phyloP scores from a whole-genome alignment of 2,797 vertebrate genomes.

The Chloroceryle amazona region DNA sequence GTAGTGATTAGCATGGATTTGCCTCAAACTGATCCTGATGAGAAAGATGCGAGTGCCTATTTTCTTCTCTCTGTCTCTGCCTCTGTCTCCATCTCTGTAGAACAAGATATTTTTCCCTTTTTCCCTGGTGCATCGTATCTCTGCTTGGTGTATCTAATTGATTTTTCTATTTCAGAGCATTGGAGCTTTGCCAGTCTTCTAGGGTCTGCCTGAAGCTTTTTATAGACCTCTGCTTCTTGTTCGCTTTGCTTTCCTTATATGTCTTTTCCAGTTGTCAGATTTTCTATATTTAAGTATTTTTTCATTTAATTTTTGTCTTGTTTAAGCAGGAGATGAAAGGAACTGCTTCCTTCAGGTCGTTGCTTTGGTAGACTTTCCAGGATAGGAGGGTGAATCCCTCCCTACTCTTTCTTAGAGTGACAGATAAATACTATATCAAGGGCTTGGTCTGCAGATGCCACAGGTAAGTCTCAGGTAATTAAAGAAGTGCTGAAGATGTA shows the following conservation, averaged over 20 bases:
- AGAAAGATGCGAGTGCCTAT: neutral
- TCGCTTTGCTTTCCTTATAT: neutral
- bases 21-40: neutral
- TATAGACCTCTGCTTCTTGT: constrained; percentile 24
- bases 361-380: neutral
- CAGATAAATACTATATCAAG: neutral
- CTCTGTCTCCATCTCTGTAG: neutral
- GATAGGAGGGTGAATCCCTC: neutral
- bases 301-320: constrained; percentile 41
- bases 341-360: neutral
- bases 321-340: constrained; percentile 17
- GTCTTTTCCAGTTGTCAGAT: neutral
- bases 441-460: neutral
- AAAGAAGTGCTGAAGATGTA: neutral
- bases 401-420: neutral
- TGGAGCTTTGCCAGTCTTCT: constrained; percentile 47
- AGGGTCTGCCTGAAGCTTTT: constrained; percentile 46
- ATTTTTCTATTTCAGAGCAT: constrained; percentile 63
- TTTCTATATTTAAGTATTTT: constrained; percentile 20
- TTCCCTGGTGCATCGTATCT: neutral
- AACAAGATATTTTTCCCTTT: neutral
- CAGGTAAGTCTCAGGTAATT: neutral
- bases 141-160: constrained; percentile 46
- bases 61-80: neutral
- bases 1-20: constrained; percentile 6